phyloP scores from a whole-genome alignment of 2,797 vertebrate species.

The Toxotes lorentzi region DNA sequence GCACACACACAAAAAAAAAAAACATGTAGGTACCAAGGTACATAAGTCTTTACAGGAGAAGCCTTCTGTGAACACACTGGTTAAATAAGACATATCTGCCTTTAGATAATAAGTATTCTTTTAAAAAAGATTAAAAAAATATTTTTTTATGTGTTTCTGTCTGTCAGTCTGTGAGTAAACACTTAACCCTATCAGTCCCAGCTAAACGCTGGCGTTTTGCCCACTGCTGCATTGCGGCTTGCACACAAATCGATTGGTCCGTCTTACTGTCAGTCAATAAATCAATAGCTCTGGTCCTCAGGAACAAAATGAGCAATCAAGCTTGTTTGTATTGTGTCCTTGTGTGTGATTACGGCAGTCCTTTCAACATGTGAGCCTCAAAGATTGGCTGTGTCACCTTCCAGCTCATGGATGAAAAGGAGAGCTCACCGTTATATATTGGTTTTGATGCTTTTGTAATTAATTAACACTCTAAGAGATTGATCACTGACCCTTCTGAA shows the following conservation, averaged over 20 bases:
- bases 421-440: background rate
- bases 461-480: too few relatives aligned
- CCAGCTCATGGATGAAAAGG: too few relatives aligned
- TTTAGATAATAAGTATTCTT: too few relatives aligned
- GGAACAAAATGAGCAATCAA: background rate
- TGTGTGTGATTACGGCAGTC: background rate
- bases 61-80: background rate
- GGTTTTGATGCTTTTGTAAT: too few relatives aligned
- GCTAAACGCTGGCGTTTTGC: background rate
- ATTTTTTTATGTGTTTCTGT: background rate
- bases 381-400: background rate
- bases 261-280: background rate
- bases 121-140: background rate
- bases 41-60: background rate
- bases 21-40: too few relatives aligned
- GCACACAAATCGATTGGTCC: background rate
- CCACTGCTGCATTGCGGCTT: too few relatives aligned
- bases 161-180: background rate
- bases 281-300: background rate
- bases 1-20: too few relatives aligned
- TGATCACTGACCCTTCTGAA: too few relatives aligned
- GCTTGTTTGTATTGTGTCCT: background rate
- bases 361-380: background rate
- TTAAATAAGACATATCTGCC: background rate
- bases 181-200: background rate